Conservation (phyloP, 2,888 invertebrate species). For the Monopis laevigella region DNA sequence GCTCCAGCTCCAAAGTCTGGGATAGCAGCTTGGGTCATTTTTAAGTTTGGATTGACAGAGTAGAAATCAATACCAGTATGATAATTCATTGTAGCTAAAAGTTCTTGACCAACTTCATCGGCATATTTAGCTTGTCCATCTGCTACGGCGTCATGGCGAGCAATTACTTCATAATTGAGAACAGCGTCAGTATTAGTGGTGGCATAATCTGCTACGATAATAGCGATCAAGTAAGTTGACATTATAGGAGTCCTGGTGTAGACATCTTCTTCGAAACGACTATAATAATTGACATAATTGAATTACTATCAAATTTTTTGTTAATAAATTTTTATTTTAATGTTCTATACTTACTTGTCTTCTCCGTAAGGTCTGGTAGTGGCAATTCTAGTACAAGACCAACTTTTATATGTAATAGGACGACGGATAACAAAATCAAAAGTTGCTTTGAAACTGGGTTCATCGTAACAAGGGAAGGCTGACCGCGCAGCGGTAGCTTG, state of each 20-base stretch:
- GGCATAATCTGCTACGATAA: constrained; percentile 72
- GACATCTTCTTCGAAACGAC: constrained; percentile 36
- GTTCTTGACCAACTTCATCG: constrained; percentile 41
- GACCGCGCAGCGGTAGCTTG: constrained; percentile 72
- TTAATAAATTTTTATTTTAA: not conserved
- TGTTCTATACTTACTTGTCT: constrained; percentile 4
- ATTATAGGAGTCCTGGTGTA: constrained; percentile 51
- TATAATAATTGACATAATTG: constrained; percentile 24
- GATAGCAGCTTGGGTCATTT: constrained; percentile 78
- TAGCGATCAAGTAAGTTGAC: constrained; percentile 77
- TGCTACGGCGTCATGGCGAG: constrained; percentile 45
- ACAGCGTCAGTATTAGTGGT: constrained; percentile 16
- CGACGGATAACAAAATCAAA: constrained; percentile 75
- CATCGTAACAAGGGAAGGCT: constrained; percentile 84
- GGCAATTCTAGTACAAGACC: constrained; percentile 68
- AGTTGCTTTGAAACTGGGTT: constrained; percentile 83
- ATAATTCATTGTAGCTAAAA: constrained; percentile 57
- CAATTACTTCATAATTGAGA: constrained; percentile 40
- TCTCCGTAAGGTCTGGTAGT: constrained; percentile 18
- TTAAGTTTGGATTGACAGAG: constrained; percentile 47
- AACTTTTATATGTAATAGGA: constrained; percentile 48
- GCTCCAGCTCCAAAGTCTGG: constrained; percentile 82
- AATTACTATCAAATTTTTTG: not conserved
- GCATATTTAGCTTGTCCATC: constrained; percentile 46
- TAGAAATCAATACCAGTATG: constrained; percentile 64